Evolutionary conservation across 2,113 vertebrate species (phyloP), one percentile per base, ranked within the genome.

Genomic region (Carassius gibelio): DNA sequence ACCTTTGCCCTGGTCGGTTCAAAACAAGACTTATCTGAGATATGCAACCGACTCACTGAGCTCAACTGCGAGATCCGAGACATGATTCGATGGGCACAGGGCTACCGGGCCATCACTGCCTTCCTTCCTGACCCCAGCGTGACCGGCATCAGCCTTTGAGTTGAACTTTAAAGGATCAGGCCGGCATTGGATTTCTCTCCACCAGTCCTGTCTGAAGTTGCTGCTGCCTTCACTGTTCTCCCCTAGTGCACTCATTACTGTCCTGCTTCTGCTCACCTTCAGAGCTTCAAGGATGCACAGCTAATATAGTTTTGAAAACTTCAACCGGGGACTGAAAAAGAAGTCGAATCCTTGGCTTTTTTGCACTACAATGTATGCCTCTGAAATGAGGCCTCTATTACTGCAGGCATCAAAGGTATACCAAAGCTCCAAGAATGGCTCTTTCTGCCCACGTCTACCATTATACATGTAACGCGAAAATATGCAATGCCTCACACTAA

Each of bases 1-100:
- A 98, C 97, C 4, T 98, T 97, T 15, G 97, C 97, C 13, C 90
- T 99, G 89, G 97, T 99, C 90, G 97, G 97, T 87, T 98, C 96
- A 59, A 96, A 96, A 90, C 97, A 97, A 92, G 98, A 97, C 94
- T 93, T 99, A 84, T 96, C 96, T 0, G 96, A 98, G 88, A 97
- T 98, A 92, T 97, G 97, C 79, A 92, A 93, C 83, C 97, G 95
- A 89, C 84, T 99, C 77, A 99, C 96, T 94, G 97, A 98, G 87
- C 95, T 99, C 69, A 99, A 99, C 59, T 93, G 95, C 72, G 97
- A 97, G 93, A 97, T 98, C 86, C 95, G 96, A 1, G 97, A 97
- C 91, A 97, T 97, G 96, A 97, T 99, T 59, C 93, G 96, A 83
- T 92, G 95, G 76, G 96, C 97, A 62, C 97, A 96, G 91, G 96